Conservation (phyloP, 2,113 vertebrate genomes). For the Tragelaphus strepsiceros region DNA sequence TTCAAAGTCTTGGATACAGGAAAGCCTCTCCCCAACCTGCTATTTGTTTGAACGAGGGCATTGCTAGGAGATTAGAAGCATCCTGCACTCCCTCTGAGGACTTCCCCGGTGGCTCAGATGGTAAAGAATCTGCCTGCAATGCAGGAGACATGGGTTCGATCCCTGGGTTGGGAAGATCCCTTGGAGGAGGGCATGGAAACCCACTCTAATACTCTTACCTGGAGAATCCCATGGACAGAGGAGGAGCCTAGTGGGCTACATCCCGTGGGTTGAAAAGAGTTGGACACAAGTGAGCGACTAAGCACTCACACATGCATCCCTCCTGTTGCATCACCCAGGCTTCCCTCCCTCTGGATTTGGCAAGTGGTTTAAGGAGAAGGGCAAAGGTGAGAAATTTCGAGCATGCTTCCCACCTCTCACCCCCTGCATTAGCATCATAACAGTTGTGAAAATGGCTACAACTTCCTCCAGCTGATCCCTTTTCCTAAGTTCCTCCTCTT, state of each 20-base stretch:
- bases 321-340: fast-evolving
- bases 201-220: not conserved
- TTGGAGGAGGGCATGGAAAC: not conserved
- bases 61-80: not conserved
- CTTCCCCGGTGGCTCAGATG: not conserved
- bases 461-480: too few species aligned
- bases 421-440: not conserved
- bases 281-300: not conserved
- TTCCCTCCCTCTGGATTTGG: not conserved
- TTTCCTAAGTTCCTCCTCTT: not conserved
- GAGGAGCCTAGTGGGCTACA: not conserved
- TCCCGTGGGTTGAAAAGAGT: not conserved
- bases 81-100: not conserved
- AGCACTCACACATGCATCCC: not conserved
- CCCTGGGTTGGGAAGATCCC: not conserved
- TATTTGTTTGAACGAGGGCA: not conserved
- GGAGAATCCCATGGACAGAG: not conserved
- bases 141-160: not conserved
- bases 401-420: not conserved
- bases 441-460: not conserved
- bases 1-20: not conserved
- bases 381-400: not conserved
- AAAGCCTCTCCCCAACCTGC: not conserved
- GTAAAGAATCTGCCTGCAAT: not conserved
- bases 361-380: not conserved